Evolutionary conservation across 2,113 vertebrate genomes (phyloP).

Genomic region (Muntiacus reevesi): DNA sequence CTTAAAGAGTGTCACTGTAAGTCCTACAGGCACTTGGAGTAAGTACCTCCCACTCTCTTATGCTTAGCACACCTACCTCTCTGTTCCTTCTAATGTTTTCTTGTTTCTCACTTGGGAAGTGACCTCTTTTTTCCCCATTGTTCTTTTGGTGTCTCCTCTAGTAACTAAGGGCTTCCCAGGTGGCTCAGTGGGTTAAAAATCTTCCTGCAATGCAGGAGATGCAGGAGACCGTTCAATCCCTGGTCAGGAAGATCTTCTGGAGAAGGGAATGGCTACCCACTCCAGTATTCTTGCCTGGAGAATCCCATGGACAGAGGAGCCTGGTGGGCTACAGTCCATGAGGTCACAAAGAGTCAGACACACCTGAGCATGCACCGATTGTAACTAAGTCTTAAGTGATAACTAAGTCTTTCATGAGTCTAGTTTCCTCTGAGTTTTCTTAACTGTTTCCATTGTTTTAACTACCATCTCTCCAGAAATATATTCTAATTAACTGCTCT

Average conservation of each 20-base stretch:
- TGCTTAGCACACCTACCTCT: not conserved
- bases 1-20: not conserved
- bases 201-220: not conserved
- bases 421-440: not conserved
- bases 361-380: not conserved
- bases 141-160: not conserved
- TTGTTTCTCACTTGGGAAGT: not conserved
- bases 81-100: not conserved
- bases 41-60: not conserved
- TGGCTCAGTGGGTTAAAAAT: not conserved
- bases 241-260: not conserved
- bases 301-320: not conserved
- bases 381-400: not conserved
- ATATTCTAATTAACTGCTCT: not conserved
- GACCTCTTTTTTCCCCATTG: not conserved
- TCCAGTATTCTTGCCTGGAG: not conserved
- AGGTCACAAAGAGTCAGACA: not conserved
- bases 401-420: not conserved
- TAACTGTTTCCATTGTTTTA: conserved; percentile 3
- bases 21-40: not conserved
- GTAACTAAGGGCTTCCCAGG: not conserved
- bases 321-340: not conserved
- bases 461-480: not conserved
- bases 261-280: not conserved
- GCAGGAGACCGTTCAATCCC: not conserved